A percentile compares a stretch with the other conserved stretches of the same genome.
These are phyloP conservation scores for Helarctos malayanus DNA, from an alignment of 2,797 vertebrate species.

Conservation along the genomic window DNA sequence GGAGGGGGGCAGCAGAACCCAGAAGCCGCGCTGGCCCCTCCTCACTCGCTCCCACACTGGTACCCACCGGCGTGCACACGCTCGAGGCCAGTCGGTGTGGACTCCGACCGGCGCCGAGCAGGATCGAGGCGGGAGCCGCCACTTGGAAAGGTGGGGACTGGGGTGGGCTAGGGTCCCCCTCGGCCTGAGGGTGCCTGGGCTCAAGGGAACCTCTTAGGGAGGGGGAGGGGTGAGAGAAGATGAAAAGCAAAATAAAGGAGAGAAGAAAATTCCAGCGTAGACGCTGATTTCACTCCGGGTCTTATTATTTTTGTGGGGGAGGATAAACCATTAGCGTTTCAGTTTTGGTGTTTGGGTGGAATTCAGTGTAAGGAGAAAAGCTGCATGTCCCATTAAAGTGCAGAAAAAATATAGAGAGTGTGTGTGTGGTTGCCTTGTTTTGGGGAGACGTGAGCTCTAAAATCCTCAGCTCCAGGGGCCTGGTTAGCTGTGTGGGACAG, in stretches of 20 bases:
- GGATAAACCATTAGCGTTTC: background rate
- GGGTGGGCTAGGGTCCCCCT: background rate
- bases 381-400: background rate
- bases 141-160: constrained; percentile 80
- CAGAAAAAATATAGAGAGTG: background rate
- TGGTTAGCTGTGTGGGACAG: background rate
- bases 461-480: background rate
- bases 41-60: background rate
- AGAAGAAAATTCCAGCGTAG: constrained; percentile 40
- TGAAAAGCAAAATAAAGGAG: constrained; percentile 60
- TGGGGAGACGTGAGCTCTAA: background rate
- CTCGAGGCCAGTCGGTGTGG: constrained; percentile 9
- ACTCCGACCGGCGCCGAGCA: background rate
- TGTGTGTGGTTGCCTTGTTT: background rate
- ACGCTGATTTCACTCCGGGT: constrained; percentile 7
- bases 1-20: background rate
- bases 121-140: constrained; percentile 59
- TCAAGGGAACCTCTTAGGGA: background rate
- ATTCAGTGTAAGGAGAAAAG: background rate
- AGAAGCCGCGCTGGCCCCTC: constrained; percentile 63
- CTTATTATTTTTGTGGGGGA: background rate
- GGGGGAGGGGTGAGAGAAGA: background rate
- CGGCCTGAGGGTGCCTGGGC: background rate
- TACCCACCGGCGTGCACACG: background rate
- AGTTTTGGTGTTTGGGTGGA: background rate